phyloP scores from a whole-genome alignment of 2,888 invertebrate genomes.

The Gasteruption jaculator region DNA sequence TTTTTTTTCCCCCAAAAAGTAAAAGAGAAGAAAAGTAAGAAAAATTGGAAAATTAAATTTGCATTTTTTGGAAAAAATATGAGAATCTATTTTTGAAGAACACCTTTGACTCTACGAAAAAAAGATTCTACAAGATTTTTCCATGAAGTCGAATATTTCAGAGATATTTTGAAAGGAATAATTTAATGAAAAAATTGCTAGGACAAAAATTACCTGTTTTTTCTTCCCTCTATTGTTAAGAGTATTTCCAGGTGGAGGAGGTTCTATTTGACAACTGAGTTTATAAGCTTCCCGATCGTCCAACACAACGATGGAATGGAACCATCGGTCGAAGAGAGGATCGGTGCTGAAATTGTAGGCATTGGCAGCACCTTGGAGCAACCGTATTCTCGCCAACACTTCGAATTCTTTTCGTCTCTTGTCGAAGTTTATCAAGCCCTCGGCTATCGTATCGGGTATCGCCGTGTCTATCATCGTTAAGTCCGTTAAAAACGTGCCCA shows the following conservation, averaged over 20 bases:
- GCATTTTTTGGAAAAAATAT: not conserved
- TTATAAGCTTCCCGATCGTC: conserved; percentile 91
- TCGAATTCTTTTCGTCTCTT: conserved; percentile 98
- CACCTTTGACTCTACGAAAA: conserved; percentile 16
- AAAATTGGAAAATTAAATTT: no score
- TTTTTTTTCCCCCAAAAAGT: no score
- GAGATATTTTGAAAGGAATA: conserved; percentile 7
- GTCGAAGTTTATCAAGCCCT: conserved; percentile 94
- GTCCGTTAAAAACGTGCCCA: conserved; percentile 97
- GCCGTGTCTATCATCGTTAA: conserved; percentile 98
- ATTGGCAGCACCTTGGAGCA: conserved; percentile 94
- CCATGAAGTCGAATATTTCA: no score
- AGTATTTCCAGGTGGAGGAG: conserved; percentile 53
- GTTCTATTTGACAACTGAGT: conserved; percentile 85
- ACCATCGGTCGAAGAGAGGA: conserved; percentile 91
- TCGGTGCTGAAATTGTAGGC: conserved; percentile 87
- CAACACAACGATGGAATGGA: conserved; percentile 83
- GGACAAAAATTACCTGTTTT: conserved; percentile 34
- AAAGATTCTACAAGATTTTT: no score
- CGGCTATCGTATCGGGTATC: conserved; percentile 76
- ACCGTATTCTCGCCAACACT: conserved; percentile 91
- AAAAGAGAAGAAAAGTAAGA: no score
- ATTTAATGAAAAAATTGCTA: conserved; percentile 1
- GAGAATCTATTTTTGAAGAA: no score
- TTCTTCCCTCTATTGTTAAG: conserved; percentile 42